phyloP scores from a whole-genome alignment of 2,797 vertebrate species.

The Heterohyrax brucei region DNA sequence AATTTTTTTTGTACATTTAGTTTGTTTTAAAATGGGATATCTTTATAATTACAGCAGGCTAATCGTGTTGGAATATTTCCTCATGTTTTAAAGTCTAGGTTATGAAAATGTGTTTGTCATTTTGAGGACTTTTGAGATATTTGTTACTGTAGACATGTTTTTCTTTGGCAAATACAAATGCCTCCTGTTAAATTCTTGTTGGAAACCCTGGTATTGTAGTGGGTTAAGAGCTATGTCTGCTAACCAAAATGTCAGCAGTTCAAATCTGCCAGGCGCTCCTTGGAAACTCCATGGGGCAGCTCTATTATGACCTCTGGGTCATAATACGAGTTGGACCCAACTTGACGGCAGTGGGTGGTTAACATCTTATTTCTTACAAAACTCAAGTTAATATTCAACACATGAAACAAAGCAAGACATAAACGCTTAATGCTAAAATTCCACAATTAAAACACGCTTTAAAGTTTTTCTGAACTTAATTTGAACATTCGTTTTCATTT shows the following conservation, averaged over 20 bases:
- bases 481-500: constrained; percentile 91
- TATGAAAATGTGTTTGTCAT: constrained; percentile 65
- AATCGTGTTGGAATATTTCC: constrained; percentile 61
- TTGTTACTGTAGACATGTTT: constrained; percentile 64
- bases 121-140: constrained; percentile 71
- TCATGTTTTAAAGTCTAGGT: constrained; percentile 62
- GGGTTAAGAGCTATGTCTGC: no score
- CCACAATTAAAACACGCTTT: constrained; percentile 83
- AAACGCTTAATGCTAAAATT: constrained; percentile 72
- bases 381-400: constrained; percentile 88
- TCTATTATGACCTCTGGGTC: no score
- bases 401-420: constrained; percentile 76
- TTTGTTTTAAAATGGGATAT: constrained; percentile 59
- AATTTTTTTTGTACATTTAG: constrained; percentile 4
- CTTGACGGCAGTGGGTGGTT: no score
- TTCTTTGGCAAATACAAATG: constrained; percentile 73
- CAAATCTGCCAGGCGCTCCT: no score
- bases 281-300: no score
- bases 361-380: constrained; percentile 75
- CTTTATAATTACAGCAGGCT: constrained; percentile 17
- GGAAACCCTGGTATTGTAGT: no score
- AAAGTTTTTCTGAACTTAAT: constrained; percentile 90
- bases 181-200: constrained; percentile 55
- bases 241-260: no score
- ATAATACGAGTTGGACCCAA: no score